Percentiles rank a stretch among this genome's conserved stretches.
Evolutionary conservation across 1,140 invertebrate genomes (phyloP).

Genomic region (Anagrus nilaparvatae): DNA sequence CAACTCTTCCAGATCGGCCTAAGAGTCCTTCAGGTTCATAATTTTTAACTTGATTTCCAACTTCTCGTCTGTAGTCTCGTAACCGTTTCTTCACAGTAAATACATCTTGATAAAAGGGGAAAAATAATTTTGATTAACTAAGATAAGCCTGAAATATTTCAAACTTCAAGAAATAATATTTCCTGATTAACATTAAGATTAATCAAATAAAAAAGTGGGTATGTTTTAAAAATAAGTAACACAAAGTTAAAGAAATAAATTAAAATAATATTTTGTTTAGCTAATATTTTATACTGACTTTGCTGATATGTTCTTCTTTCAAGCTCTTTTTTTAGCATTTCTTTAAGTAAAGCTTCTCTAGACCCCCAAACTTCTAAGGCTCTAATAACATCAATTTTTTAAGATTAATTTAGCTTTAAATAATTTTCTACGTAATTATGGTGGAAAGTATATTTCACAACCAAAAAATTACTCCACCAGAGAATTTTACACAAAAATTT

Average conservation of each 20-base stretch:
- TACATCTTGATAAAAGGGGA: conserved; percentile 51
- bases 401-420: not conserved
- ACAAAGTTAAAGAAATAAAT: no score
- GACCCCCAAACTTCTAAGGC: conserved; percentile 84
- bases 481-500: conserved; percentile 1
- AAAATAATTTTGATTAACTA: conserved; percentile 9
- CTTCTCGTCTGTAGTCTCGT: conserved; percentile 68
- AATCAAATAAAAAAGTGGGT: conserved; percentile 6
- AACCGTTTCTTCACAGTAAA: conserved; percentile 78
- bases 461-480: conserved; percentile 13
- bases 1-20: conserved; percentile 77
- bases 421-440: not conserved
- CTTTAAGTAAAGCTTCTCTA: conserved; percentile 67
- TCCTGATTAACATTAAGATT: not conserved
- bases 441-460: no score
- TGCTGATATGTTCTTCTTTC: conserved; percentile 72
- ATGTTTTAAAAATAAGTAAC: no score
- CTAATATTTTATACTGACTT: conserved; percentile 45
- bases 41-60: conserved; percentile 48
- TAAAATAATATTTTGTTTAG: conserved; percentile 2
- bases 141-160: no score
- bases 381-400: conserved; percentile 38
- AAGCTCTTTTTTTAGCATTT: conserved; percentile 63
- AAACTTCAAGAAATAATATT: conserved; percentile 13
- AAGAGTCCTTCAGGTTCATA: conserved; percentile 52